Conservation (phyloP, 2,797 vertebrate genomes). For the Simalia tracyae region DNA sequence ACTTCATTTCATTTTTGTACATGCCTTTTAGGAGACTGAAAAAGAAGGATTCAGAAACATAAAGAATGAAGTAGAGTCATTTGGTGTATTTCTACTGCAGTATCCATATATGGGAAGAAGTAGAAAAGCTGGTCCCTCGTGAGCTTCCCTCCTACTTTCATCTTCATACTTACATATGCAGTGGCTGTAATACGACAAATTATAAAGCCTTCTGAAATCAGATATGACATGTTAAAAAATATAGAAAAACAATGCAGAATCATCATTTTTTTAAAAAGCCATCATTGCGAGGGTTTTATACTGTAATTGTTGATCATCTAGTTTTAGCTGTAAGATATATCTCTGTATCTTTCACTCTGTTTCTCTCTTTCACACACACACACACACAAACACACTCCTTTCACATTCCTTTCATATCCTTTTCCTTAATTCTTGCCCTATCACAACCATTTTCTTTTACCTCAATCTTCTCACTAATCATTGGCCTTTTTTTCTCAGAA, state of each 20-base stretch:
- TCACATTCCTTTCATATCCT: not conserved
- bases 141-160: accelerated
- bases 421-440: not conserved
- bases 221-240: not conserved
- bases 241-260: not conserved
- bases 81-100: not conserved
- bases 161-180: not conserved
- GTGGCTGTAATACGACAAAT: not conserved
- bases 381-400: not conserved
- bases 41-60: accelerated
- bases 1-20: not conserved
- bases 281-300: not conserved
- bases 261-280: no score
- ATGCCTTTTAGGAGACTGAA: constrained; percentile 22
- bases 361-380: not conserved
- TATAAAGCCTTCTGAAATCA: not conserved
- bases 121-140: not conserved
- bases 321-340: not conserved
- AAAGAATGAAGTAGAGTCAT: constrained; percentile 21
- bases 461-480: not conserved
- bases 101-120: not conserved
- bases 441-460: not conserved
- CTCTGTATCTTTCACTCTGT: not conserved
- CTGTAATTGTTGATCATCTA: not conserved
- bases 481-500: not conserved